Conservation (phyloP, 2,113 vertebrate species). For the Salvelinus fontinalis region DNA sequence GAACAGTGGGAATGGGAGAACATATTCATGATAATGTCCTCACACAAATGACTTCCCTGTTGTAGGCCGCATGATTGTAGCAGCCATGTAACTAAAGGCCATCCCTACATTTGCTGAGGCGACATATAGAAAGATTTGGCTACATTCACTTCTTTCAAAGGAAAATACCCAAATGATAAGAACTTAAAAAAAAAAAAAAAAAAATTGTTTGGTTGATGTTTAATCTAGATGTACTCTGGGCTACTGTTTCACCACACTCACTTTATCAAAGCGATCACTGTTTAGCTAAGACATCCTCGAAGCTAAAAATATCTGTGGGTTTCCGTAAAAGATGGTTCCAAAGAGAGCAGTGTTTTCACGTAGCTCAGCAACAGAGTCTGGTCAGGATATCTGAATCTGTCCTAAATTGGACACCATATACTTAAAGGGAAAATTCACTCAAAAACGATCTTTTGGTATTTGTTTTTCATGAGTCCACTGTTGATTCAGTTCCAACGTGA, state of each 20-base stretch:
- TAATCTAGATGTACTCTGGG: not conserved
- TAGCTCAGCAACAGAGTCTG: no score
- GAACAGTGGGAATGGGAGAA: not conserved
- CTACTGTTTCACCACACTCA: not conserved
- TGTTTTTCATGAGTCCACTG: no score
- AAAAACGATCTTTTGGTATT: no score
- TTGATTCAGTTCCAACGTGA: no score
- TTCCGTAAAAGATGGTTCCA: not conserved
- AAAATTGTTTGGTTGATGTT: not conserved
- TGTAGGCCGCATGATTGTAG: not conserved
- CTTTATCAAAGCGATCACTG: not conserved
- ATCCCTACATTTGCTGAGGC: not conserved
- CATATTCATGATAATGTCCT: slow-evolving; percentile 8
- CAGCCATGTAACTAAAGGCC: not conserved
- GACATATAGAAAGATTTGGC: no score
- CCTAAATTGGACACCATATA: no score
- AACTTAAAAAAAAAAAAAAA: accelerated
- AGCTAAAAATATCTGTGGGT: not conserved
- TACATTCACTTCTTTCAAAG: not conserved
- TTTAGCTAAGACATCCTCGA: not conserved
- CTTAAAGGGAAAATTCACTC: no score
- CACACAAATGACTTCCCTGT: not conserved
- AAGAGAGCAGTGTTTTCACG: no score
- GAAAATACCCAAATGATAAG: not conserved
- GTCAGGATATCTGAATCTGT: no score